Evolutionary conservation across 2,797 vertebrate genomes (phyloP), one percentile per base, ranked within the genome.

Genomic region (Scomberomorus guttatus): DNA sequence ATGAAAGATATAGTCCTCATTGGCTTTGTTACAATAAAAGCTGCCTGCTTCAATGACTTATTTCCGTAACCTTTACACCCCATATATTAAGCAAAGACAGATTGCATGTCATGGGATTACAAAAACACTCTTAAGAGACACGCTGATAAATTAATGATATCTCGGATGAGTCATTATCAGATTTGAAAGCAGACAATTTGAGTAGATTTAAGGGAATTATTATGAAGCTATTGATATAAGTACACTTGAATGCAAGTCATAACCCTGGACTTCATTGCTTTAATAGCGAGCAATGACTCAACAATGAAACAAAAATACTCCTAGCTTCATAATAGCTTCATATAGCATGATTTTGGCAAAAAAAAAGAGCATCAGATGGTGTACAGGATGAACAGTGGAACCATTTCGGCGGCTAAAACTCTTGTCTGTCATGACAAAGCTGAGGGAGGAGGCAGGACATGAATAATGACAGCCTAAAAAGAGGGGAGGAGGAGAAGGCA

Each of bases 1-100:
- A 91, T 92, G 84, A 92, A 89, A 89, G 82, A 93, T 84, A 87
- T 72, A 82, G 77, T 89, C 75, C 89, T 91, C 83, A 72, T 72
- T 85, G 90, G 81, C 82, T 87, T 79, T 68, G 55, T 78, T 81
- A 83, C 88, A 88, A 89, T 84, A 77, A 83, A 87, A 82, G 71
- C 51, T 12, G 51, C 72, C 84, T 50, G 83, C 82, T 85, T 81
- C 80, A 13, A 48, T 78, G 91, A 90, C 87, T 90, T 87, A 86
- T 80, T 86, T 79, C 83, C 29, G 76, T 84, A 89, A 93, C 91
- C 91, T 92, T 90, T 90, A 67, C 69, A 63, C 58, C 70, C 25
- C 18, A 50, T 48, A 56, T 58, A 77, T 84, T 75, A 61, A 74
- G 39, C 66, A 79, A 64, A 85, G 90, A 92, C 87, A 82, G 85